Conservation (phyloP, 2,888 invertebrate species). For the Nasonia oneida region DNA sequence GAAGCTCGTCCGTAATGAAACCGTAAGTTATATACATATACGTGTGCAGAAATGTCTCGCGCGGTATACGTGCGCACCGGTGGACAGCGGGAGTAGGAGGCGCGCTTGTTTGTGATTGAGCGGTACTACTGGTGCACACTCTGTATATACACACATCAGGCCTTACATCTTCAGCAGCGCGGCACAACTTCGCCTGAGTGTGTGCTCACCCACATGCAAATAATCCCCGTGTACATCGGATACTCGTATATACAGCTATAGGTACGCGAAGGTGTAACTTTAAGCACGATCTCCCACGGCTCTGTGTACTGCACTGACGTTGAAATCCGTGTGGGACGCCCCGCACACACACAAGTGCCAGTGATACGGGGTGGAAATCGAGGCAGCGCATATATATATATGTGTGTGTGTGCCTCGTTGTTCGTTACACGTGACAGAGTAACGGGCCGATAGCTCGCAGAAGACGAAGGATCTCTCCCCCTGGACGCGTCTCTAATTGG, state of each 20-base stretch:
- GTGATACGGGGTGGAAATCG: neutral
- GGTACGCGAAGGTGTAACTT: neutral
- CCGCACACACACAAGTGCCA: neutral
- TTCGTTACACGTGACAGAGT: conserved; percentile 40
- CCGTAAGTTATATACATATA: neutral
- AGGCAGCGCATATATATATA: neutral
- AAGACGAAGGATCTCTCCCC: conserved; percentile 23
- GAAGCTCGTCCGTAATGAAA: neutral
- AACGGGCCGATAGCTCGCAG: conserved; percentile 4
- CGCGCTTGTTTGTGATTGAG: neutral
- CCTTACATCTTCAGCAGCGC: neutral
- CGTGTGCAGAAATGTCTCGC: neutral
- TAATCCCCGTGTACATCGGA: neutral
- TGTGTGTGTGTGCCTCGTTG: conserved; percentile 3
- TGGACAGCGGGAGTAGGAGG: neutral
- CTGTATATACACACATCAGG: neutral
- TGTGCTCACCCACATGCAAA: neutral
- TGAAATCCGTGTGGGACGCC: conserved; percentile 8
- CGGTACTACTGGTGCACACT: neutral
- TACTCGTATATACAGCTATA: neutral
- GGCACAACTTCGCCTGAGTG: neutral
- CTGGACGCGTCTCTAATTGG: conserved; percentile 69
- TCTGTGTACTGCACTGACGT: neutral
- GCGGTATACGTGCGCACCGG: no score
- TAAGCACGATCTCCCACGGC: neutral